phyloP scores from a whole-genome alignment of 2,797 vertebrate species.

The Chiroxiphia lanceolata region DNA sequence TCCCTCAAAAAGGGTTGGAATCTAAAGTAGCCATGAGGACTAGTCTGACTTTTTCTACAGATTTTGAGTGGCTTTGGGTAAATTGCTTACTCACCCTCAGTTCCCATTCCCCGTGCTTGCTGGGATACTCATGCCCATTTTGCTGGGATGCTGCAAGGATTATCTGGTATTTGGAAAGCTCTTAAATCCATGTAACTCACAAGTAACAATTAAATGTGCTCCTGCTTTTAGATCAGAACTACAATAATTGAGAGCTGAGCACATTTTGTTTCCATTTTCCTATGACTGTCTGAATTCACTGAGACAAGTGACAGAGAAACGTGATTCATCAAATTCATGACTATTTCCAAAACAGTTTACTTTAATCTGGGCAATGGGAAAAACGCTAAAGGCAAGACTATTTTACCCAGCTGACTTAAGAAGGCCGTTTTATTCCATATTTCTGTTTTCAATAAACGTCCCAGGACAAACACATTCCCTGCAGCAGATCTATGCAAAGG shows the following conservation, averaged over 20 bases:
- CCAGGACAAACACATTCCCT: constrained; percentile 24
- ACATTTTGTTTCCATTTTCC: constrained; percentile 10
- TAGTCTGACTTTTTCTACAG: background rate
- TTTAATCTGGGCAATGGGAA: constrained; percentile 19
- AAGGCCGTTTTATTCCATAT: background rate
- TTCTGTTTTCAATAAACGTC: constrained; percentile 53
- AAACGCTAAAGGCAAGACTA: background rate
- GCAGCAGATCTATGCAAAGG: background rate
- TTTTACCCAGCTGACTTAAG: background rate
- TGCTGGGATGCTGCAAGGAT: background rate
- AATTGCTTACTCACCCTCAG: background rate
- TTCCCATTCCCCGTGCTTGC: background rate
- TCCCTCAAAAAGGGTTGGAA: background rate
- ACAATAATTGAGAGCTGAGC: background rate
- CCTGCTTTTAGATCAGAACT: background rate
- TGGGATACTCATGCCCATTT: background rate
- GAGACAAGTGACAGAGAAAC: background rate
- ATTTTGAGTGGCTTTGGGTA: background rate
- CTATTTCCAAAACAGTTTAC: background rate
- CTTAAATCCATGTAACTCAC: background rate
- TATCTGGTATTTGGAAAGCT: background rate
- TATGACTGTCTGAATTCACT: background rate
- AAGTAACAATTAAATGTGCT: background rate
- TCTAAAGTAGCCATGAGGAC: background rate
- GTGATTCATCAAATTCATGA: background rate